Evolutionary conservation across 2,888 invertebrate genomes (phyloP).

Genomic region (Ophioninae sp.): DNA sequence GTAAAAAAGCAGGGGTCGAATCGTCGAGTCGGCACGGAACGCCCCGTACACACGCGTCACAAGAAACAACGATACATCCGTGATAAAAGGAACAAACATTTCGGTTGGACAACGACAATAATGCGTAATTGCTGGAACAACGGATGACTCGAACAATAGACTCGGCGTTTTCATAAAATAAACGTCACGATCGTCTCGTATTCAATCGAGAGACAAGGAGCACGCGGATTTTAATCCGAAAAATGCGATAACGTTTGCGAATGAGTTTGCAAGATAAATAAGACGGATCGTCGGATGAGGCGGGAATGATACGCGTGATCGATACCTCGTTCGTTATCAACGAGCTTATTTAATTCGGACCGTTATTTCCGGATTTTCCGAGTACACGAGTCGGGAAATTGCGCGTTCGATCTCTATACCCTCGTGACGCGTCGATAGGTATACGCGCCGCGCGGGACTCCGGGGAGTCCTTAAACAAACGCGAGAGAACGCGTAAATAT

Average conservation of each 20-base stretch:
- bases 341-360: conserved; percentile 50
- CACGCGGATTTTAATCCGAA: neutral
- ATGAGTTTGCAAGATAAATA: neutral
- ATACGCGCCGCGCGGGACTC: conserved; percentile 16
- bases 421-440: neutral
- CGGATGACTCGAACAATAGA: no score
- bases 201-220: neutral
- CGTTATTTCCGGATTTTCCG: conserved; percentile 61
- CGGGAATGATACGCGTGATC: conserved; percentile 19
- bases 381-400: conserved; percentile 26
- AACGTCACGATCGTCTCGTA: neutral
- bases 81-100: no score
- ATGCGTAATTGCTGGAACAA: no score
- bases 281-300: neutral
- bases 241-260: neutral
- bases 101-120: no score
- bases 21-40: no score
- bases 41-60: no score
- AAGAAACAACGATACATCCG: no score
- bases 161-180: no score
- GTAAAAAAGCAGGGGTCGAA: no score
- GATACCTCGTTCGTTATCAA: conserved; percentile 49
- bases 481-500: conserved; percentile 62
- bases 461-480: conserved; percentile 61
- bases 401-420: conserved; percentile 23